Base-by-base conservation (phyloP, 2,113 vertebrate genomes). In the Cyphomyrus discorhynchus region DNA sequence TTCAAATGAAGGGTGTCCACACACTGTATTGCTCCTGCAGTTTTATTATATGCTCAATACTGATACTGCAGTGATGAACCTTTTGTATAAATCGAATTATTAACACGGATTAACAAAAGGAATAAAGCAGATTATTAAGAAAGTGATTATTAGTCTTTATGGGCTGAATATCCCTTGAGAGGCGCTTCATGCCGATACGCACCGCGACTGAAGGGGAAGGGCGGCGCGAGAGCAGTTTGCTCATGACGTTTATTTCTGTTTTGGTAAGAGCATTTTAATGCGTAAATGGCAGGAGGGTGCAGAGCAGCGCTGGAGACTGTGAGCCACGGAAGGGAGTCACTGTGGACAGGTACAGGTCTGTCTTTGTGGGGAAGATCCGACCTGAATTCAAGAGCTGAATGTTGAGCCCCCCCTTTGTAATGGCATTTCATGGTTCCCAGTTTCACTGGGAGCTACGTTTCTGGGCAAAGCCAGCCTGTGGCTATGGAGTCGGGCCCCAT, bases 91-190 rank as follows among this genome's bases (percentile, higher is more conserved):
- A 49, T 15, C 9, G 0, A 27, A 47, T 27, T n/a, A 50, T 86
- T 86, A 49, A 50, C 3, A 49, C 1, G 2, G 46, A 86, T 35
- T 47, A 86, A 86, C 24, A 50, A 31, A 50, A 49, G 46, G 46
- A 50, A 86, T 86, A 47, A 50, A n/a, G n/a, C 46, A 86, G 83
- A 50, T 86, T 27, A 49, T n/a, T 46, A 84, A 84, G 42, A 86
- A 50, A 47, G 24, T 50, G 47, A 86, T 86, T 50, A 50, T 13
- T 86, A 49, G 21, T 27, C 17, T 46, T 24, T 58, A 58, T 21
- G 19, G 15, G 50, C 53, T 46, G 86, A 39, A 15, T 42, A 56
- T 50, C 31, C 56, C 56, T 66, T 24, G 56, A n/a, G 56, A 42
- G 87, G 19, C 15, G 24, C 15, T 87, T 31, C 6, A 8, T 45